Base-by-base conservation (phyloP, 2,888 invertebrate genomes). In the Chymomyza procnemis region DNA sequence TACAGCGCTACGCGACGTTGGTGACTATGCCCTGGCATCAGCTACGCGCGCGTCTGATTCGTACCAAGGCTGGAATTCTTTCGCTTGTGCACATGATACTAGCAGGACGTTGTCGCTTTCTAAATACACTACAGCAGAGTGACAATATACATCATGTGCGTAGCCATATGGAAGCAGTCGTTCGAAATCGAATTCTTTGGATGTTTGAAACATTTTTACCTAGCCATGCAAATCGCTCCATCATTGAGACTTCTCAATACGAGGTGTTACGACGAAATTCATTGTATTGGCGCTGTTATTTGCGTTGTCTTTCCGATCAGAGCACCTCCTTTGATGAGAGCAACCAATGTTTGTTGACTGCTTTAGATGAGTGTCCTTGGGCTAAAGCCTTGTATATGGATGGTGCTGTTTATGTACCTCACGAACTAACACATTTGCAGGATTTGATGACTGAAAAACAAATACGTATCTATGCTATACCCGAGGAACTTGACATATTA, bases 391-490 rank as follows among this genome's bases (percentile, higher is more conserved):
- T 95, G 54, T 94, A 95, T 78, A 92, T 94, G 74, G 94, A 94
- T 87, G 94, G 94, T 3, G 93, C 93, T 1, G 93, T 93, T 73
- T 92, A 93, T 78, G 92, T 94, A 48, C 94, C 93, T 41, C 92
- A 92, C 69, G 93, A 94, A 81, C 90, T 94, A 71, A 92, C 93
- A 1, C 94, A 94, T 91, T 93, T 96, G 76, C 94, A 95, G 84
- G 96, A 96, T 91, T 91, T 95, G 66, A 92, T 96, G 85, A 94
- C 95, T 62, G 96, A 96, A 88, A 95, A 95, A 85, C 93, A 94
- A 86, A 91, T 96, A 69, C 92, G 96, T 62, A 92, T 95, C 80
- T 96, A 95, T 90, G 94, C 96, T 55, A 93, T 95, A 55, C 94
- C 94, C 0, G 95, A 95, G 89, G 96, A 96, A 91, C 92, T 96